phyloP scores from a whole-genome alignment of 1,140 invertebrate genomes.

The Ceratitis capitata region DNA sequence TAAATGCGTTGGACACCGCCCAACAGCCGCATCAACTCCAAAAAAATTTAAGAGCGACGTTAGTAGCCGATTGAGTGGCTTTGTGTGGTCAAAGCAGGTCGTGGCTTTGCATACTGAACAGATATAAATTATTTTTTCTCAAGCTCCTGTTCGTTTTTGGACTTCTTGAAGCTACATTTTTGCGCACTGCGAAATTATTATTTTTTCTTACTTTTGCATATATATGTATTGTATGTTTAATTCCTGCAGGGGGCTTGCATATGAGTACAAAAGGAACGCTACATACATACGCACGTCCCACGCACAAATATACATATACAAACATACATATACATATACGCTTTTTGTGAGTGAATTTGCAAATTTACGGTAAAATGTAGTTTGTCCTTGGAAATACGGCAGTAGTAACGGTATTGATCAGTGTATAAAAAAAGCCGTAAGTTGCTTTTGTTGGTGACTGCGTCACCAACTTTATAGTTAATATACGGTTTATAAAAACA shows the following conservation, averaged over 20 bases:
- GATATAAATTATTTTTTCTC: no score
- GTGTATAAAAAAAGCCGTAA: background rate
- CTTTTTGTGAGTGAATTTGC: background rate
- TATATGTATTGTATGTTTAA: no score
- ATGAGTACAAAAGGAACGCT: background rate
- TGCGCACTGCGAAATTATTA: no score
- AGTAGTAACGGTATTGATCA: background rate
- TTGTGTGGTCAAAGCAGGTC: no score
- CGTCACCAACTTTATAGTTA: background rate
- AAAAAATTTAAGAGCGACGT: no score
- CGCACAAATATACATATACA: background rate
- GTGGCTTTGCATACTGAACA: no score
- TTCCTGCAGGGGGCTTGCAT: background rate
- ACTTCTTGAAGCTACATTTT: no score
- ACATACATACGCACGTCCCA: background rate
- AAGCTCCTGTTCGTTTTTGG: no score
- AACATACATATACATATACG: background rate
- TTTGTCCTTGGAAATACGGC: conserved; percentile 21
- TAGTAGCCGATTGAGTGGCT: no score
- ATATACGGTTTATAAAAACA: background rate
- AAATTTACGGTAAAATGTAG: conserved; percentile 27
- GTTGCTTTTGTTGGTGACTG: background rate
- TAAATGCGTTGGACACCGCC: no score
- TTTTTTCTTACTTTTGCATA: no score
- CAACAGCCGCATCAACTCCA: no score